Evolutionary conservation across 2,113 vertebrate species (phyloP).

Genomic region (Corythornis madagascariensis): DNA sequence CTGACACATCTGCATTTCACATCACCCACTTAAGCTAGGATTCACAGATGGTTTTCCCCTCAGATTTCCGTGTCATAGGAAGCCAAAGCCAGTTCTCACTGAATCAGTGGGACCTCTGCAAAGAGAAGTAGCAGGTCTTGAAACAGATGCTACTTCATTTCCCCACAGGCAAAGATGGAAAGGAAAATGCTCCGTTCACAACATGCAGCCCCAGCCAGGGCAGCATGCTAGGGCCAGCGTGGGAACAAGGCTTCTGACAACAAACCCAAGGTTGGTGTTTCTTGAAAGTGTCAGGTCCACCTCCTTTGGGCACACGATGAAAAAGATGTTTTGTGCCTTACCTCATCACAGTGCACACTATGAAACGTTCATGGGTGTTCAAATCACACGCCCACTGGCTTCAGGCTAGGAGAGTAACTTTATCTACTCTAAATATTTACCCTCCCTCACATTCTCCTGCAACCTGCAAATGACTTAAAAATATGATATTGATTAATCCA

Average conservation of each 20-base stretch:
- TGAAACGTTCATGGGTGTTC: fast-evolving
- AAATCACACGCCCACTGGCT: neutral
- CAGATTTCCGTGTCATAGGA: neutral
- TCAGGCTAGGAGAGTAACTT: neutral
- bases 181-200: neutral
- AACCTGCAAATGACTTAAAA: neutral
- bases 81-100: neutral
- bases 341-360: neutral
- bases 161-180: neutral
- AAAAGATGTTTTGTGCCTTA: neutral
- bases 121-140: neutral
- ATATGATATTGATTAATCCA: neutral
- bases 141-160: neutral
- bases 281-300: neutral
- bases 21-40: neutral
- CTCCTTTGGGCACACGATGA: neutral
- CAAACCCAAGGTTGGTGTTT: neutral
- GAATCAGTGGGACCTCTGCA: neutral
- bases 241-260: neutral
- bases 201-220: neutral
- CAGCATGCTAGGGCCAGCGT: neutral
- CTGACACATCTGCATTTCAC: neutral
- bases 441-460: neutral
- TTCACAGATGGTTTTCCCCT: neutral
- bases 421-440: neutral